Percentiles rank a stretch among this genome's conserved stretches.
phyloP scores from a whole-genome alignment of 2,797 vertebrate genomes.

The Astyanax mexicanus region DNA sequence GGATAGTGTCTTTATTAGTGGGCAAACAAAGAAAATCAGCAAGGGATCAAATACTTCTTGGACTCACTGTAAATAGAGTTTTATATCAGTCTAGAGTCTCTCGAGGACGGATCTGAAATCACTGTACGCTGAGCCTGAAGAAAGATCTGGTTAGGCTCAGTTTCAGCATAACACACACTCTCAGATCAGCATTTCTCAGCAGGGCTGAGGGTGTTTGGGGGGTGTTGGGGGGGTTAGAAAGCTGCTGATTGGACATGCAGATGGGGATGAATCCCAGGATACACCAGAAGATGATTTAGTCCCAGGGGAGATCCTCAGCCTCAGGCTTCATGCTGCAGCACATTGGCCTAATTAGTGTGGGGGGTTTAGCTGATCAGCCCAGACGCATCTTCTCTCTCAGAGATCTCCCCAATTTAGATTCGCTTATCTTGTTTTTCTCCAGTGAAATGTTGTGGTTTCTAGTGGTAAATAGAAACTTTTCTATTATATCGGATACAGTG shows the following conservation, averaged over 20 bases:
- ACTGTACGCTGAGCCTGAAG: too few species aligned
- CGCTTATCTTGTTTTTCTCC: not conserved
- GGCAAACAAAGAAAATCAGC: too few species aligned
- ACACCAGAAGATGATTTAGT: conserved; percentile 51
- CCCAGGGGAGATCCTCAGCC: conserved; percentile 55
- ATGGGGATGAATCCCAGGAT: conserved; percentile 39
- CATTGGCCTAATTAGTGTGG: conserved; percentile 42
- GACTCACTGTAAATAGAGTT: too few species aligned
- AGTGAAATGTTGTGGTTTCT: too few species aligned
- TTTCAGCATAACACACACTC: conserved; percentile 30
- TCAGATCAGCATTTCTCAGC: conserved; percentile 58
- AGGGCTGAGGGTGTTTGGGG: not conserved
- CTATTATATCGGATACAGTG: too few species aligned
- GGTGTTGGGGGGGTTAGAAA: conserved; percentile 45
- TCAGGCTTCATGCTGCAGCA: conserved; percentile 54
- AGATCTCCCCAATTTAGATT: too few species aligned
- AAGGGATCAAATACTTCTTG: too few species aligned
- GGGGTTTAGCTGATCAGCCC: conserved; percentile 22
- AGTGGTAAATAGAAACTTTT: too few species aligned
- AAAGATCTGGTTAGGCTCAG: not conserved
- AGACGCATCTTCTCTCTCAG: too few species aligned
- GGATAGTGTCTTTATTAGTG: too few species aligned
- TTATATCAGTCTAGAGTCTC: too few species aligned
- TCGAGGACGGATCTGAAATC: too few species aligned
- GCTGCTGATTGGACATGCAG: conserved; percentile 52